phyloP scores from a whole-genome alignment of 2,888 invertebrate genomes.

The Eupeodes latifasciatus region DNA sequence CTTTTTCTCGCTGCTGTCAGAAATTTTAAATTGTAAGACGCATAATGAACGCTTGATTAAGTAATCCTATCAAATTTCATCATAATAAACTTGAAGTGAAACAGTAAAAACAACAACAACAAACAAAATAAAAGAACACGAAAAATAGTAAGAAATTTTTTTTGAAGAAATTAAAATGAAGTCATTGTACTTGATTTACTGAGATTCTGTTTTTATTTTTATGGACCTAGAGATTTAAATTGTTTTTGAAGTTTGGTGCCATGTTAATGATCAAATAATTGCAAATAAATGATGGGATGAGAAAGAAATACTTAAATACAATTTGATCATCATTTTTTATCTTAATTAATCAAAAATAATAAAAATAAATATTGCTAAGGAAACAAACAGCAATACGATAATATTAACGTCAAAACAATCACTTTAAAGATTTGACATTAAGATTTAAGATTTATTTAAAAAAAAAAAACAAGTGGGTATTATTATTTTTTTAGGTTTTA shows the following conservation, averaged over 20 bases:
- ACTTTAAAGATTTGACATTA: no score
- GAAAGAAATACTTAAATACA: no score
- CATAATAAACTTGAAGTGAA: constrained; percentile 2
- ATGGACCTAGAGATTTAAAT: constrained; percentile 19
- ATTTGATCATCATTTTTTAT: background rate
- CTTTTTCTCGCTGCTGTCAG: constrained; percentile 5
- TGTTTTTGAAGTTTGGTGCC: background rate
- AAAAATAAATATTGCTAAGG: background rate
- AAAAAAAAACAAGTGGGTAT: no score
- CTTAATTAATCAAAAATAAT: background rate
- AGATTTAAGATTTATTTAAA: no score
- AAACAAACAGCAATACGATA: no score
- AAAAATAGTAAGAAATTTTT: background rate
- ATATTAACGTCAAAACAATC: no score
- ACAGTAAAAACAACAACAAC: no score
- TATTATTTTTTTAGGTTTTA: no score
- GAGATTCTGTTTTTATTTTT: constrained; percentile 9
- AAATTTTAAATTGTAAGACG: constrained; percentile 17
- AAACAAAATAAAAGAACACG: background rate
- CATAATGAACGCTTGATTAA: constrained; percentile 52
- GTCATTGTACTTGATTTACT: constrained; percentile 31
- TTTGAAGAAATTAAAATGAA: constrained; percentile 16
- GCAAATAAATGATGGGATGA: no score
- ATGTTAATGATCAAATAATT: no score
- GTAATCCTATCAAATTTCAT: constrained; percentile 53